These are phyloP conservation scores for Drosophila grimshawi DNA, from an alignment of 1,140 invertebrate genomes.

Conservation along the genomic window DNA sequence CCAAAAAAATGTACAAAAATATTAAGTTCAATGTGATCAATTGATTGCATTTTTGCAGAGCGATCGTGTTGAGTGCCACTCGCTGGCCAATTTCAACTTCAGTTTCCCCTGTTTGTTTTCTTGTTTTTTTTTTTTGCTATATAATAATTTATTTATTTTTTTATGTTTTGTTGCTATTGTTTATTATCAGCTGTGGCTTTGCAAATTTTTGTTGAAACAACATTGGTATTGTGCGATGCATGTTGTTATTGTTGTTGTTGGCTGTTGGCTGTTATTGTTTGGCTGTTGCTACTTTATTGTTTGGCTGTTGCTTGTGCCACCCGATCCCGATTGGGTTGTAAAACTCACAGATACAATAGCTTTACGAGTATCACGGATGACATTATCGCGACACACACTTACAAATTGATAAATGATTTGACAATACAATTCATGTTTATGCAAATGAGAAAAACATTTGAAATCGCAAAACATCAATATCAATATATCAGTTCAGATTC, in stretches of 20 bases:
- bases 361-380: constrained; percentile 13
- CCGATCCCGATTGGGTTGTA: constrained; percentile 13
- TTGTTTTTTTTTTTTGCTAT: constrained; percentile 10
- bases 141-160: constrained; percentile 11
- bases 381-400: constrained; percentile 14
- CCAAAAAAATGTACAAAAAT: too few relatives aligned
- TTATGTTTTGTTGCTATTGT: constrained; percentile 1
- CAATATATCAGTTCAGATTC: constrained; percentile 3
- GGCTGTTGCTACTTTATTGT: constrained; percentile 26
- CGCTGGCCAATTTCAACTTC: constrained; percentile 5
- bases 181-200: constrained; percentile 20
- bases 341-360: constrained; percentile 16
- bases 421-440: constrained; percentile 25
- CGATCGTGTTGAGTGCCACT: background rate
- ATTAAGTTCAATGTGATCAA: background rate
- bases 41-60: too few relatives aligned
- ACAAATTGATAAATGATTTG: constrained; percentile 34
- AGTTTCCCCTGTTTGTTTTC: constrained; percentile 22
- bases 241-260: constrained; percentile 3
- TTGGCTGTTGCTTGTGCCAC: background rate
- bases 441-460: constrained; percentile 22
- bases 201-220: constrained; percentile 30
- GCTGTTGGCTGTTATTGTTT: background rate
- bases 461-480: background rate
- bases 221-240: constrained; percentile 30